Evolutionary conservation across 2,113 vertebrate species (phyloP), one percentile per base, ranked within the genome.

Genomic region (Syrmaticus mikado): DNA sequence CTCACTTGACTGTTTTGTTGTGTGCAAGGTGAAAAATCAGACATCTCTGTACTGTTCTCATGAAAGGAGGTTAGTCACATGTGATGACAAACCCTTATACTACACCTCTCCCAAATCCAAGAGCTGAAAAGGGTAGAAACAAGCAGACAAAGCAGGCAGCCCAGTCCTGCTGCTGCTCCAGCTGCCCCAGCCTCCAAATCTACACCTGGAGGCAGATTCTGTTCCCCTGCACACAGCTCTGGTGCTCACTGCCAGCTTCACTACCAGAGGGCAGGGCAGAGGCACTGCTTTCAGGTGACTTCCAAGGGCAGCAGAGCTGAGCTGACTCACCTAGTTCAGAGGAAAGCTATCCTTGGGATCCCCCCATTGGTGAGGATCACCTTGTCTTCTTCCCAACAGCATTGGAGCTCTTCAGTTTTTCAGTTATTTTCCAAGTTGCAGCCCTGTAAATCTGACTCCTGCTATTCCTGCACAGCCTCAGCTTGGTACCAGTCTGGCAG

Each of bases 271-370:
- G 20, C 52, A 66, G 30, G 13, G 50, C 22, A 45, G 48, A n/a
- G 53, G 8, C 43, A 36, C 0, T 4, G 38, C 13, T 62, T 62
- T 10, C 48, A 19, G 34, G 77, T 18, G n/a, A 34, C 22, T 30
- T 25, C 28, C 8, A 27, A 45, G 36, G 43, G 13, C 2, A n/a
- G 8, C 15, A 62, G 48, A 20, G 17, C 21, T 27, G 28, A 43
- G n/a, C 19, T 34, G 60, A 52, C 11, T 13, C 24, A 24, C 5
- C 0, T 3, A 2, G 9, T 38, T 30, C 21, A 27, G 46, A 43
- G 32, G 43, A 28, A 61, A 81, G 15, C 9, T 62, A 45, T n/a
- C 55, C 36, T 25, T 46, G 30, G 53, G 17, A 61, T 5, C 41
- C 18, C 22, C 1, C 43, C 27, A 18, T 3, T 53, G 57, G 3